phyloP scores from a whole-genome alignment of 2,113 vertebrate genomes.

The Rhinoptilus africanus region DNA sequence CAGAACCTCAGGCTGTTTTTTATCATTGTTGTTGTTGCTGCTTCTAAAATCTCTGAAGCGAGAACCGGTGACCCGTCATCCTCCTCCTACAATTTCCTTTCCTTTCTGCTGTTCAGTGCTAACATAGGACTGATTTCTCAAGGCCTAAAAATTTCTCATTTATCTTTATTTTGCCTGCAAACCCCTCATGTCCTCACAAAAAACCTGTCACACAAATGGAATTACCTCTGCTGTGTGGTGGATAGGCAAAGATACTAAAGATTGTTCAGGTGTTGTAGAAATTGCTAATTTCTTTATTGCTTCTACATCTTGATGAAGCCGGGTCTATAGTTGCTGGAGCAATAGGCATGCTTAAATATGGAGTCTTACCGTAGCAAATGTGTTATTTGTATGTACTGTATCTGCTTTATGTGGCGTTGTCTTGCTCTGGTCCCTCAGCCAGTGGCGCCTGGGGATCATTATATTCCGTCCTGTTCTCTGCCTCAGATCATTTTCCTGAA shows the following conservation, averaged over 20 bases:
- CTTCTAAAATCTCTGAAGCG: not conserved
- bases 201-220: not conserved
- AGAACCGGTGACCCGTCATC: not conserved
- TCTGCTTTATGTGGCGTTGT: not conserved
- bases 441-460: rapidly evolving
- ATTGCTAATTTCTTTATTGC: not conserved
- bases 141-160: not conserved
- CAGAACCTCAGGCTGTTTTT: not conserved
- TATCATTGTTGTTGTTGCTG: rapidly evolving
- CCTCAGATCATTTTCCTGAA: not conserved
- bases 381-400: not conserved
- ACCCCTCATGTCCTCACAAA: not conserved
- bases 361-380: not conserved
- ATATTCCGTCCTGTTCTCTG: not conserved
- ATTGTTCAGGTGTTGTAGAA: not conserved
- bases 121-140: not conserved
- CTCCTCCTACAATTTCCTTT: not conserved
- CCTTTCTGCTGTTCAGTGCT: not conserved
- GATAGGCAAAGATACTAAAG: not conserved
- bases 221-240: not conserved
- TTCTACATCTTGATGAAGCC: not conserved
- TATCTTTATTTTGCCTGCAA: not conserved
- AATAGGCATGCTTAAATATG: not conserved
- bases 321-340: not conserved
- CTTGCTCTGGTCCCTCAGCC: not conserved